These are phyloP conservation scores for Oriolus oriolus DNA, from an alignment of 2,113 vertebrate species.

Conservation along the genomic window DNA sequence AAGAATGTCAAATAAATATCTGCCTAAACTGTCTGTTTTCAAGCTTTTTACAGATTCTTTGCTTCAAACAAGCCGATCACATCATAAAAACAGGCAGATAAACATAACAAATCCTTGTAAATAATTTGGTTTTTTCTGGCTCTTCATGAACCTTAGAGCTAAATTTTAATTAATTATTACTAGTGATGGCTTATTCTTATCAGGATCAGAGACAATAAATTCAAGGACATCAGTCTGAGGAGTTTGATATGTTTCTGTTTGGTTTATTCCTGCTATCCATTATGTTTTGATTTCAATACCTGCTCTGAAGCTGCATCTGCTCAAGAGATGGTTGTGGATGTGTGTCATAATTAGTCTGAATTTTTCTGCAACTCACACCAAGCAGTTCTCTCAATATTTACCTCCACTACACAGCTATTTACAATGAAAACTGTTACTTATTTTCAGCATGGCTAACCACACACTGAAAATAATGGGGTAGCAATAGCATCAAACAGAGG, in stretches of 20 bases:
- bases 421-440: not conserved
- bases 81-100: not conserved
- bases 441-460: not conserved
- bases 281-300: not conserved
- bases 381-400: not conserved
- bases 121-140: not conserved
- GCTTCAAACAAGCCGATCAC: not conserved
- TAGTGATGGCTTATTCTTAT: not conserved
- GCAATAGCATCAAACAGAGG: not conserved
- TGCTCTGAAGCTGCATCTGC: not conserved
- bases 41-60: not conserved
- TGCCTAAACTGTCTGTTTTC: not conserved
- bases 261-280: not conserved
- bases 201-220: not conserved
- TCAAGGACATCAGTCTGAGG: not conserved
- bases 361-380: not conserved
- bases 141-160: not conserved
- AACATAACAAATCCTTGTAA: not conserved
- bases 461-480: not conserved
- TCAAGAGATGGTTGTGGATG: not conserved
- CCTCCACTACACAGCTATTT: not conserved
- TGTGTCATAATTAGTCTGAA: not conserved
- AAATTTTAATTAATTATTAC: not conserved
- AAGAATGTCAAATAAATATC: constrained; percentile 3
- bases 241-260: not conserved